Base-by-base conservation (phyloP, 1,140 invertebrate genomes). In the Paramacrobiotus metropolitanus region DNA sequence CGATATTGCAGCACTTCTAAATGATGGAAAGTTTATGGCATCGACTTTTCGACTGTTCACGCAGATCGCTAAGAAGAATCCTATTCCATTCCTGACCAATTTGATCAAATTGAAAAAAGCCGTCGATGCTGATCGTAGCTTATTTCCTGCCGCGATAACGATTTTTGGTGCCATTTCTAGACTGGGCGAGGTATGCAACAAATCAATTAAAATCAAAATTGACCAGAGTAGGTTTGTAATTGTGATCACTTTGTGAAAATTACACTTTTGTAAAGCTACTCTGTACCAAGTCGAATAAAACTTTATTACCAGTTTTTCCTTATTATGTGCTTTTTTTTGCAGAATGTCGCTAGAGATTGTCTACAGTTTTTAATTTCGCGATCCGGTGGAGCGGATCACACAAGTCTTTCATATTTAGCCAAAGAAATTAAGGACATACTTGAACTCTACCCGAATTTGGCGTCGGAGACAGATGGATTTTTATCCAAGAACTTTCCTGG, bases 41-140 rank as follows among this genome's bases (percentile, higher is more conserved):
- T 71, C 79, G 48, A 81, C 83, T 20, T 75, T 87, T 64, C 82
- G 85, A 74, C 83, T 90, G 30, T 80, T 90, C 68, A 73, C 83
- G 1, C 80, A 83, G 67, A 77, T 90, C 73, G 80, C 84, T 3
- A 76, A 80, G 66, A 78, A 78, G 55, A 77, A 79, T 44, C 80
- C 83, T 0, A 72, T 78, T 40, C 70, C 82, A 44, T 75, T 87
- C 48, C 73, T 79, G 29, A 81, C 83, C 70, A 81, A 86, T 69
- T 72, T 81, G 29, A 73, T 77, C 48, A 78, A 79, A 59, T 75
- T 87, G 64, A 80, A 82, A 65, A 73, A 79, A 61, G 79, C 81
- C 1, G 81, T 80, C 2, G 78, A 82, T 60, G 73, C 78, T 30
- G 80, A 84, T 67, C 81, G 83, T 0, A 78, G 77, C 62, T 80